Base-by-base conservation (phyloP, 37 sponge, comb jelly and placozoan species). In the Agelas oroides region DNA sequence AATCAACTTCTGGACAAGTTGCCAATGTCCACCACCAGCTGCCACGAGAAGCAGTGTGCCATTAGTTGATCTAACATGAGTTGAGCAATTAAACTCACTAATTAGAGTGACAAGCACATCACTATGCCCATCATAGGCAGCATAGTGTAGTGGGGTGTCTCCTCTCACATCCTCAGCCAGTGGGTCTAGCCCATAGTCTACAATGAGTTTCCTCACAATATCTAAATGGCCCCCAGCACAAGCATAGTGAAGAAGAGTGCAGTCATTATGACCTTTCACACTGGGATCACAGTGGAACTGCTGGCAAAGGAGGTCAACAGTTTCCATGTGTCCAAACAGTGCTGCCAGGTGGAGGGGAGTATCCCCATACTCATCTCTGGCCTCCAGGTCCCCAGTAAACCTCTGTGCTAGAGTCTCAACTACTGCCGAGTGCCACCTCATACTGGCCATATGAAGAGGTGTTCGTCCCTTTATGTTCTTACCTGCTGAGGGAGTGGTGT, bases 141-240 rank as follows among this genome's bases (percentile, higher is more conserved):
- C 66, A 14, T 1, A 1, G 33, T 65, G 30, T 18, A 65, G 15
- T 65, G 66, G 66, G 30, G 27, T 24, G 30, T 17, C 33, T 15
- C 66, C 66, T 16, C 30, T 18, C 16, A 12, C 30, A 19, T 19
- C 66, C 66, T 65, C 33, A 34, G 66, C 33, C 32, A 34, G 12
- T 34, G 66, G 66, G 66, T 65, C 66, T 34, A 28, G 33, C 19
- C 15, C 5, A 32, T 34, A 65, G 30, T 65, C 66, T 34, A 34
- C 66, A 65, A 65, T 65, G 32, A 65, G 27, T 65, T 28, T 65
- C 32, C 66, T 12, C 66, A 65, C 66, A 15, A 19, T 23, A 32
- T 28, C 30, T 32, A 65, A 32, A 34, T 28, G 33, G 32, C 66
- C 66, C 33, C 27, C 66, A 13, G n/a, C 63, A 62, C 27, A 24